Evolutionary conservation across 2,113 vertebrate species (phyloP), one percentile per base, ranked within the genome.

Genomic region (Eulemur rufifrons): DNA sequence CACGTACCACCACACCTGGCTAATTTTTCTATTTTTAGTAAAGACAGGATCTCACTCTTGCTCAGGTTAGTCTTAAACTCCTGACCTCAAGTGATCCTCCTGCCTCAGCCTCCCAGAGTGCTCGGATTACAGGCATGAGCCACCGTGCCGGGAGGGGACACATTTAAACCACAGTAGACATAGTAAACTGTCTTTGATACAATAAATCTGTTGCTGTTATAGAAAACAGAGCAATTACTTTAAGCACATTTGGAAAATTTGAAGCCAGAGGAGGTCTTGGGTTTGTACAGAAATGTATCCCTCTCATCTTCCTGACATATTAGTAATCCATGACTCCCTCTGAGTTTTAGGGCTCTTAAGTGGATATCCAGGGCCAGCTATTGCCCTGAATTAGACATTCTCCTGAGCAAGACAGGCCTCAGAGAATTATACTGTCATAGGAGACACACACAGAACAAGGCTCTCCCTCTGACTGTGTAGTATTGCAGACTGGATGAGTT

Each of bases 221-320:
- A 80, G 68, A 86, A 94, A 92, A 89, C 9, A 81, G 59, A 88
- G 68, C 63, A 80, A 45, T 93, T 91, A 83, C n/a, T 94, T 86
- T 68, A 89, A 89, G 56, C 14, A 94, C 90, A 92, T 42, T 90
- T 32, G 27, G 83, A 93, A 82, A 93, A 20, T 63, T 42, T 78
- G 63, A 80, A 92, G 17, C 17, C 54, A 66, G 73, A 64, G 68
- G 54, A 95, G 37, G 85, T 73, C 39, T 81, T 92, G 47, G 9
- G 66, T 91, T 95, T 88, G 37, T 88, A 23, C 37, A 76, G 32
- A 84, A 94, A 64, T 5, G 21, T 81, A 78, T 89, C 29, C 61
- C 21, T 93, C 11, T 21, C 39, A 52, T 32, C 20, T 27, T 93
- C 50, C 80, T 85, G 74, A 23, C 12, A 86, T 61, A n/a, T 80